phyloP scores from a whole-genome alignment of 2,888 invertebrate genomes.

The Xylophagus ater region DNA sequence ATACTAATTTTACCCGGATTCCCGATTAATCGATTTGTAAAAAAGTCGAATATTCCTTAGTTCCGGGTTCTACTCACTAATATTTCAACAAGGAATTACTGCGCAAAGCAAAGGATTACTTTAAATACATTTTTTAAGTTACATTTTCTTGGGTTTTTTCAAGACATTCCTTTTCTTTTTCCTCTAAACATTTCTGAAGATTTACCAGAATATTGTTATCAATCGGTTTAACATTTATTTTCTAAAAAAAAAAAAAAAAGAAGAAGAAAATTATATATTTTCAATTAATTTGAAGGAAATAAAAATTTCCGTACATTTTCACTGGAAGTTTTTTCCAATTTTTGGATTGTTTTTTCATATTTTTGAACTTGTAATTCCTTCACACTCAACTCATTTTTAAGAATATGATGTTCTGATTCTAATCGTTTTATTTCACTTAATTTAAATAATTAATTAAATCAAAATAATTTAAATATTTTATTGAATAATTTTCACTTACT shows the following conservation, averaged over 20 bases:
- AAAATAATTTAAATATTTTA: neutral
- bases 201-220: no score
- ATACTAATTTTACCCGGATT: no score
- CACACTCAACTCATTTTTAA: constrained; percentile 8
- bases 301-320: no score
- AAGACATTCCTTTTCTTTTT: constrained; percentile 9
- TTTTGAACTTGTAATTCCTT: constrained; percentile 8
- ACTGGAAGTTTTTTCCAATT: constrained; percentile 6
- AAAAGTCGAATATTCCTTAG: no score
- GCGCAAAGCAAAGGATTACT: no score
- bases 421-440: constrained; percentile 11
- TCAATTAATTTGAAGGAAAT: no score
- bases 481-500: constrained; percentile 8
- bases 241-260: no score
- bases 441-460: neutral
- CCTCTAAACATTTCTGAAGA: constrained; percentile 3
- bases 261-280: no score
- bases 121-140: neutral
- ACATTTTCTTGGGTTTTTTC: constrained; percentile 12
- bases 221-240: no score
- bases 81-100: no score
- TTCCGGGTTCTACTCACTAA: no score
- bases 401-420: constrained; percentile 9
- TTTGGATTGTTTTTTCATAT: constrained; percentile 1
- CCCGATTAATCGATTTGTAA: no score